phyloP scores from a whole-genome alignment of 2,888 invertebrate species.

The Nomada goodeniana region DNA sequence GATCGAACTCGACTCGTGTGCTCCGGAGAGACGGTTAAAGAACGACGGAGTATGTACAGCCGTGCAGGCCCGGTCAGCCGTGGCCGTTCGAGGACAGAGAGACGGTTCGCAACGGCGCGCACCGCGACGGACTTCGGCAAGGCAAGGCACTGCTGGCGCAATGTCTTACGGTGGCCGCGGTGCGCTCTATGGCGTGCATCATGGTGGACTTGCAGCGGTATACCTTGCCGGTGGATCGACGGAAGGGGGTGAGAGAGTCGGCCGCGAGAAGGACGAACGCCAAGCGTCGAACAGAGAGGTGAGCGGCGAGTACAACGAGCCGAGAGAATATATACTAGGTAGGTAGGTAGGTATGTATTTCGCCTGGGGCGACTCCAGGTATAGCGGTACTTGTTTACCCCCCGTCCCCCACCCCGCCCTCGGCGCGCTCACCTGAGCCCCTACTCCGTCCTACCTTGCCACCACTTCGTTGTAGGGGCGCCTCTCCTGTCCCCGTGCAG shows the following conservation, averaged over 20 bases:
- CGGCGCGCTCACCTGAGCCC: constrained; percentile 67
- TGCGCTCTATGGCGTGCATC: constrained; percentile 76
- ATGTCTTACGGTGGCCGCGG: constrained; percentile 70
- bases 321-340: constrained; percentile 75
- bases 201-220: constrained; percentile 72
- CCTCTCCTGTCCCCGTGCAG: constrained; percentile 26
- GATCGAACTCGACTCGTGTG: too few relatives aligned
- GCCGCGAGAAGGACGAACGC: constrained; percentile 32
- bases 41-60: neutral
- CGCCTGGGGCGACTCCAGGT: constrained; percentile 80
- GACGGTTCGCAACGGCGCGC: constrained; percentile 14
- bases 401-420: constrained; percentile 71
- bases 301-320: constrained; percentile 58
- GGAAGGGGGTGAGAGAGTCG: constrained; percentile 54
- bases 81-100: neutral
- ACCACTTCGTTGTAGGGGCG: constrained; percentile 24
- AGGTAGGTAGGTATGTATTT: constrained; percentile 83
- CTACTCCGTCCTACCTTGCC: constrained; percentile 46
- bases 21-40: neutral
- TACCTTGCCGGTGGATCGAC: constrained; percentile 60
- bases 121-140: constrained; percentile 62
- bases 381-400: constrained; percentile 79
- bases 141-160: constrained; percentile 67
- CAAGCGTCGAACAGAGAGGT: constrained; percentile 16
- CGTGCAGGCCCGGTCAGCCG: neutral